Evolutionary conservation across 2,888 invertebrate genomes (phyloP).

Genomic region (Herminia tarsipennalis): DNA sequence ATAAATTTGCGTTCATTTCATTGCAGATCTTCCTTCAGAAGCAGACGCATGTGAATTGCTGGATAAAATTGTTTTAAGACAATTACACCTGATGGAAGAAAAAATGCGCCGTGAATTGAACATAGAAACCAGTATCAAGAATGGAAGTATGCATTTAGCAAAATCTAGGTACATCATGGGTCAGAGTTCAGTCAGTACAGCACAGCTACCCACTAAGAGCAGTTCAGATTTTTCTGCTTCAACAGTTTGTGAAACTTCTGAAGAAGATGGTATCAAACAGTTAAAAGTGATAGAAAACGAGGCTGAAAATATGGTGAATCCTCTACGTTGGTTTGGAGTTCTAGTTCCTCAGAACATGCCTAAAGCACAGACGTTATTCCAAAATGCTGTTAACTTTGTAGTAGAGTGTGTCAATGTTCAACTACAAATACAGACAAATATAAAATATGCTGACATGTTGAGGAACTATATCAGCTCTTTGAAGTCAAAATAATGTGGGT

Average conservation of each 20-base stretch:
- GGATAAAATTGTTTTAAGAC: conserved; percentile 89
- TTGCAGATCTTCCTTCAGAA: conserved; percentile 28
- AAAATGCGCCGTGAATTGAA: conserved; percentile 88
- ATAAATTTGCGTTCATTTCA: too few relatives aligned
- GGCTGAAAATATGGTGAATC: conserved; percentile 81
- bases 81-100: conserved; percentile 90
- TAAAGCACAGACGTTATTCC: conserved; percentile 90
- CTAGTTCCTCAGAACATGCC: conserved; percentile 92
- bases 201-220: conserved; percentile 89
- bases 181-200: conserved; percentile 88
- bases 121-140: conserved; percentile 88
- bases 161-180: conserved; percentile 92
- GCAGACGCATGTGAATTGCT: conserved; percentile 85
- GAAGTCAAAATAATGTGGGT: conserved; percentile 16
- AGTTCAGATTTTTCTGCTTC: conserved; percentile 78
- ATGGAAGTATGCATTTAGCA: conserved; percentile 90
- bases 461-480: conserved; percentile 54
- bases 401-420: conserved; percentile 90
- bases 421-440: conserved; percentile 79
- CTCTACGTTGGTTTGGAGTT: conserved; percentile 95
- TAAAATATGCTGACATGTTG: conserved; percentile 59
- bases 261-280: conserved; percentile 74
- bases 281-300: conserved; percentile 65
- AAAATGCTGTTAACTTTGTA: conserved; percentile 87
- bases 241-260: conserved; percentile 64